Evolutionary conservation across 1,140 invertebrate genomes (phyloP).

Genomic region (Sminthurinus signatus): DNA sequence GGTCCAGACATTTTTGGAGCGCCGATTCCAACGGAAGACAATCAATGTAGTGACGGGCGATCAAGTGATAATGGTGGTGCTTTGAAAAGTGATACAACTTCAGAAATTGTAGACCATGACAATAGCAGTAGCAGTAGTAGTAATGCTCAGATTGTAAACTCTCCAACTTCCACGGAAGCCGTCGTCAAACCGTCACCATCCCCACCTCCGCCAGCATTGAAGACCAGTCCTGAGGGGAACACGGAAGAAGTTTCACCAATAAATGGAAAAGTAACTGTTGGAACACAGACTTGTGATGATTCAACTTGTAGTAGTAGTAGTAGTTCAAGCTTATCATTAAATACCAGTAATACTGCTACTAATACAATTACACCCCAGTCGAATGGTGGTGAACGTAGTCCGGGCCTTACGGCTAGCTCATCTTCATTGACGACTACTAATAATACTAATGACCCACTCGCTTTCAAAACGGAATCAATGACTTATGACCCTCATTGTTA

Average conservation of each 20-base stretch:
- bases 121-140: neutral
- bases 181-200: neutral
- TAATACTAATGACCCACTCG: slow-evolving; percentile 42
- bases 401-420: neutral
- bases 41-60: neutral
- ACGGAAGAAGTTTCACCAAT: neutral
- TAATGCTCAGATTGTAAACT: neutral
- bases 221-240: neutral
- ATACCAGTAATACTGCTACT: neutral
- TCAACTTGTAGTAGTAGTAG: slow-evolving; percentile 44
- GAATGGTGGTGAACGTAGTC: too few relatives aligned
- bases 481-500: slow-evolving; percentile 79
- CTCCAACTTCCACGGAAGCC: neutral
- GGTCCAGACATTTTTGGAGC: slow-evolving; percentile 39
- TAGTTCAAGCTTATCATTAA: neutral
- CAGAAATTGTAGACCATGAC: neutral
- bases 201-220: neutral
- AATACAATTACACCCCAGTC: neutral
- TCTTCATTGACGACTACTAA: neutral
- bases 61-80: slow-evolving; percentile 12
- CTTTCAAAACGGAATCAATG: slow-evolving; percentile 66
- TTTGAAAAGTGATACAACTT: slow-evolving; percentile 12
- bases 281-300: slow-evolving; percentile 73
- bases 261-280: slow-evolving; percentile 60
- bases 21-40: neutral